Conservation (phyloP, 2,797 vertebrate genomes). For the Megaceryle alcyon region DNA sequence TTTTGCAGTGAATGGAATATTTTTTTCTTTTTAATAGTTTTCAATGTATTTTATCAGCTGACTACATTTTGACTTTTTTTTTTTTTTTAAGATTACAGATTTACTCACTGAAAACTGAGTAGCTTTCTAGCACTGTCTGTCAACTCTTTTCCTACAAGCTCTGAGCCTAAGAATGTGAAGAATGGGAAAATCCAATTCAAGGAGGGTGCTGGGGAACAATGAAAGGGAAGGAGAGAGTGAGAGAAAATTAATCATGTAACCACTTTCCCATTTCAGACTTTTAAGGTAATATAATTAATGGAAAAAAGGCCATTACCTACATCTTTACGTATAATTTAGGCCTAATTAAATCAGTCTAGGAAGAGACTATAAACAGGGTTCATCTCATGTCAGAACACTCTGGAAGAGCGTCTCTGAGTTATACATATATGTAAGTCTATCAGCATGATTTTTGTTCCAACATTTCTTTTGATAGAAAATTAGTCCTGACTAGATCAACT, state of each 20-base stretch:
- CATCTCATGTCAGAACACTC: background rate
- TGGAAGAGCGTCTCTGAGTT: background rate
- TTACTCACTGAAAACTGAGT: conserved; percentile 53
- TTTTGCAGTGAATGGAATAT: conserved; percentile 20
- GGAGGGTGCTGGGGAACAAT: background rate
- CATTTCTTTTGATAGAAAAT: conserved; percentile 2
- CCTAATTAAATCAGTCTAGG: background rate
- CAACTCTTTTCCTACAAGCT: background rate
- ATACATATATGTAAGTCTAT: background rate
- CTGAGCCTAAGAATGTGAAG: conserved; percentile 22
- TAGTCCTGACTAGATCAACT: conserved; percentile 1
- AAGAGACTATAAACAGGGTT: background rate
- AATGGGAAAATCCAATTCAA: background rate
- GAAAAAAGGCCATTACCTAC: conserved; percentile 11
- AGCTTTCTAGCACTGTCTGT: background rate
- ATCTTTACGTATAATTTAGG: background rate
- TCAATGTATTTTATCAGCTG: conserved; percentile 40
- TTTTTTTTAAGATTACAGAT: conserved; percentile 42
- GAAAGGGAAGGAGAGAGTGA: background rate
- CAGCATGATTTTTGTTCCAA: background rate
- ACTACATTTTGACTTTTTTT: conserved; percentile 52
- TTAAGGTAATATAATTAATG: background rate
- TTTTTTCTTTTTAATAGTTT: conserved; percentile 53
- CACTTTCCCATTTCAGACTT: background rate
- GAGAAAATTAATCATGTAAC: conserved; percentile 10